phyloP scores from a whole-genome alignment of 2,797 vertebrate species.

The Allobates femoralis region DNA sequence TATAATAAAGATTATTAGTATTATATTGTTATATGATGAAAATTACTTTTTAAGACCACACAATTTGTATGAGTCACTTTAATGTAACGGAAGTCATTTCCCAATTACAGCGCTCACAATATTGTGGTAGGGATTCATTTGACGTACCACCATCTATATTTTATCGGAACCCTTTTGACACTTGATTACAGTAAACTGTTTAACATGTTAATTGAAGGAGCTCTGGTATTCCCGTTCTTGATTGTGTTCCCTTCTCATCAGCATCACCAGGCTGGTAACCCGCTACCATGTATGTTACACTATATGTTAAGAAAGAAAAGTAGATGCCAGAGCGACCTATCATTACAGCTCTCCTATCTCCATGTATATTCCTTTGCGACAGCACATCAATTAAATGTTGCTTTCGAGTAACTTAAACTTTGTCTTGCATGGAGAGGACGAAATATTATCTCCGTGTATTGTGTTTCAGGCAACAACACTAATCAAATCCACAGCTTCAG shows the following conservation, averaged over 20 bases:
- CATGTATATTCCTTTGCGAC: constrained; percentile 31
- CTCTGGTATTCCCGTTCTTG: constrained; percentile 6
- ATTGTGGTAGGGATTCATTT: constrained; percentile 10
- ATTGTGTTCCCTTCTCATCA: constrained; percentile 47
- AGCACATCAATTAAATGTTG: constrained; percentile 62
- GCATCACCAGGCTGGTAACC: constrained; percentile 43
- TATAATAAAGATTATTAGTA: no score
- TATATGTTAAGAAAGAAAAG: constrained; percentile 60
- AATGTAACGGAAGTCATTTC: constrained; percentile 37
- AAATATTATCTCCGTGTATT: constrained; percentile 54
- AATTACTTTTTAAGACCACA: not conserved
- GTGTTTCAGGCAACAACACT: constrained; percentile 61
- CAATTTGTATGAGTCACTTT: not conserved
- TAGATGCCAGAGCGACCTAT: constrained; percentile 56
- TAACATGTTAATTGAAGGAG: constrained; percentile 49
- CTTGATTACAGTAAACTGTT: constrained; percentile 54
- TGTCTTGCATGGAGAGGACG: constrained; percentile 60
- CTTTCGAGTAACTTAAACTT: constrained; percentile 64
- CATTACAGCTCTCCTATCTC: constrained; percentile 57
- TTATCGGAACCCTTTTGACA: constrained; percentile 58
- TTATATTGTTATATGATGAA: not conserved
- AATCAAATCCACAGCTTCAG: constrained; percentile 56
- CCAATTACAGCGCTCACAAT: constrained; percentile 6
- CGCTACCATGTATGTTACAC: constrained; percentile 57
- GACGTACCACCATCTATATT: constrained; percentile 52